Base-by-base conservation (phyloP, 1,140 invertebrate genomes). In the Bombus consobrinus region DNA sequence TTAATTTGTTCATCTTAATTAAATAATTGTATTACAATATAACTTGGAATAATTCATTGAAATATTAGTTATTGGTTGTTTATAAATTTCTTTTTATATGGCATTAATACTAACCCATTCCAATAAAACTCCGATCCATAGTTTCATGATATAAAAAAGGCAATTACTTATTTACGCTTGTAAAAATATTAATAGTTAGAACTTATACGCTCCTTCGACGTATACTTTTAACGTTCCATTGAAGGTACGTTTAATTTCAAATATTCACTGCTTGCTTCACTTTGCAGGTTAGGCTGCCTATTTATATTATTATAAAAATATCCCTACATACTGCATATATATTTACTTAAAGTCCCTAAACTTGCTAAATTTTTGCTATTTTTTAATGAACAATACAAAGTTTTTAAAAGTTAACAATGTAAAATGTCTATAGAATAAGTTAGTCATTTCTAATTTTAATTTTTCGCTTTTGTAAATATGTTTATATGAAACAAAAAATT, bases 161-260 rank as follows among this genome's bases (percentile, higher is more conserved):
- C 8, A 73, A 57, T 59, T 74, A 64, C 15, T 39, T 79, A 41
- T 43, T 83, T 81, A 64, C 0, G 18, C 0, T 68, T 53, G 0
- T 1, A 15, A 69, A 59, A 84, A 83, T 32, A 37, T 22, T n/a
- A 81, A 32, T 37, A 68, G 13, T 15, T 68, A 39, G 2, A 57
- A 64, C 32, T 71, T 68, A 57, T 28, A 39, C 9, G 12, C 1
- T 79, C 18, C 13, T 32, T 82, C n/a, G 18, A 18, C 47, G 28
- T 87, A 57, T 37, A 73, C 37, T 34, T 18, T 4, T 74, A 85
- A 75, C 59, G 77, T 78, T 47, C 37, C 9, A 78, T 41, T 8
- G 39, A 79, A 69, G 69, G 71, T 85, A 82, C 88, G 89, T 90
- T 90, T 90, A 64, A 90, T 88, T 90, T 90, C 39, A 82, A 90